These are phyloP conservation scores for Pissodes strobi DNA, from an alignment of 1,140 invertebrate species.

Conservation along the genomic window DNA sequence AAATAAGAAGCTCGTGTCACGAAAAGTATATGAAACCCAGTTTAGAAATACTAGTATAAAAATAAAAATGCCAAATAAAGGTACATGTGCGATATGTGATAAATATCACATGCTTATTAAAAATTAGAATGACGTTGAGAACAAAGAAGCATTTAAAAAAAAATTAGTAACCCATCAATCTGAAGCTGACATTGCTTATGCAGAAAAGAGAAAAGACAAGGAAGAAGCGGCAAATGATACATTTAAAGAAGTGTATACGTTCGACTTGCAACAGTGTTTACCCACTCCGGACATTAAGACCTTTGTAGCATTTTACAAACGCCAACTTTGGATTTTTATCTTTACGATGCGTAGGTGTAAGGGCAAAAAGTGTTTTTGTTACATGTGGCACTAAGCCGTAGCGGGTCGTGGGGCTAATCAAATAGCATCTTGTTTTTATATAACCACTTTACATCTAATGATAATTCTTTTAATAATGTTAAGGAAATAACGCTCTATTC, in stretches of 20 bases:
- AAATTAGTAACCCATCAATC: not conserved
- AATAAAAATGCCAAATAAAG: no score
- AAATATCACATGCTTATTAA: no score
- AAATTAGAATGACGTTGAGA: not conserved
- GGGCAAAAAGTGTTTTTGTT: not conserved
- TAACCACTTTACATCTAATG: not conserved
- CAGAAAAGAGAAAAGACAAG: not conserved
- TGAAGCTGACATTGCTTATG: not conserved
- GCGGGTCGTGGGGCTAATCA: not conserved
- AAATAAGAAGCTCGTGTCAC: no score
- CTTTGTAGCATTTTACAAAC: not conserved
- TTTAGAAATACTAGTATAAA: no score
- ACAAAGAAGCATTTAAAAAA: not conserved
- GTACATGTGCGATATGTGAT: no score
- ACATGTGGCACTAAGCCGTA: not conserved
- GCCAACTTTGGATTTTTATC: not conserved
- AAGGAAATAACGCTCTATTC: not conserved
- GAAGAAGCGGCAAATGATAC: not conserved
- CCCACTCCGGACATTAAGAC: not conserved
- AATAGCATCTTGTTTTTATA: no score
- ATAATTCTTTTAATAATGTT: not conserved
- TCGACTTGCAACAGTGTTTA: constrained; percentile 1
- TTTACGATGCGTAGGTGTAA: not conserved
- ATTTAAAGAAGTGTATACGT: not conserved
- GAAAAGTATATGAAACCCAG: no score